A percentile compares a stretch with the other conserved stretches of the same genome.
Conservation (phyloP, 2,113 vertebrate species). For the Toxotes jaculatrix region DNA sequence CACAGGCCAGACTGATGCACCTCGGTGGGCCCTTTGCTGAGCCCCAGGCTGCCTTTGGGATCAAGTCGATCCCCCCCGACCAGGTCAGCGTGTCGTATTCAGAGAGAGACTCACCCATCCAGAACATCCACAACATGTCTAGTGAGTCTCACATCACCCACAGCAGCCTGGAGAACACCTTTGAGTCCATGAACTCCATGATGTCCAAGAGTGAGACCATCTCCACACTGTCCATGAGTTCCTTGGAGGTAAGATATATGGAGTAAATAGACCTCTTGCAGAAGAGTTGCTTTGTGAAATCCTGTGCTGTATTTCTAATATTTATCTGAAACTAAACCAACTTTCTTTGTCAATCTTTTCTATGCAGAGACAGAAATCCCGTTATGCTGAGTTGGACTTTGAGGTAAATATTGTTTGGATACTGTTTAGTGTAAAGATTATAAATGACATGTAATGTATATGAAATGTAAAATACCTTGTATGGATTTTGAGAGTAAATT, state of each 20-base stretch:
- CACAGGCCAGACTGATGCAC: conserved; percentile 95
- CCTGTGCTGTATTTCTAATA: conserved; percentile 13
- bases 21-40: conserved; percentile 90
- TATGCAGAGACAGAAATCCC: conserved; percentile 95
- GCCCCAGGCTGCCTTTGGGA: conserved; percentile 86
- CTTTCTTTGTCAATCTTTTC: conserved; percentile 34
- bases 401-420: conserved; percentile 87
- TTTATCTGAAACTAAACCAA: conserved; percentile 48
- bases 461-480: not conserved
- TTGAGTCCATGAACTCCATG: conserved; percentile 92
- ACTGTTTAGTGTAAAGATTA: not conserved
- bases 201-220: conserved; percentile 95
- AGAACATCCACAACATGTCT: conserved; percentile 90
- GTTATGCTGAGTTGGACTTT: conserved; percentile 98
- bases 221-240: conserved; percentile 96
- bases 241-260: conserved; percentile 91
- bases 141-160: conserved; percentile 91
- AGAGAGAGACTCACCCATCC: conserved; percentile 86
- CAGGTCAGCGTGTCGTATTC: conserved; percentile 88
- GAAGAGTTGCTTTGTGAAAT: not conserved
- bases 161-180: conserved; percentile 92
- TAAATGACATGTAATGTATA: not conserved
- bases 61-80: conserved; percentile 89
- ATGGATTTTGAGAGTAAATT: not conserved
- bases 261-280: not conserved